phyloP scores from a whole-genome alignment of 2,113 vertebrate genomes.

The Tonatia bakeri region DNA sequence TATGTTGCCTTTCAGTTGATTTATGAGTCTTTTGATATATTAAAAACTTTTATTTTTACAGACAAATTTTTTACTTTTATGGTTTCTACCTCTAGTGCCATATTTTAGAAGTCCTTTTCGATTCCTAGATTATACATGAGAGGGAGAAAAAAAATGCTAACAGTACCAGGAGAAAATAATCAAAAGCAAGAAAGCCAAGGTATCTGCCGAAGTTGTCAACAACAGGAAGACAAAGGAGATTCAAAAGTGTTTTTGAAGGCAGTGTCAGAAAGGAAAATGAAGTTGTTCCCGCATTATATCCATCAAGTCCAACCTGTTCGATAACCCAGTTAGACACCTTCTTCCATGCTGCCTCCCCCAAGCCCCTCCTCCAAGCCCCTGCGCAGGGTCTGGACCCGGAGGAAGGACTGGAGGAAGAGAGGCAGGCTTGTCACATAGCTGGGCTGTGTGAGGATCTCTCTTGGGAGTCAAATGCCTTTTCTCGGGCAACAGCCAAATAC shows the following conservation, averaged over 20 bases:
- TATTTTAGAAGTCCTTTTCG: neutral
- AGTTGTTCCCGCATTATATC: neutral
- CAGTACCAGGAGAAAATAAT: neutral
- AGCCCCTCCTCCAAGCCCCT: neutral
- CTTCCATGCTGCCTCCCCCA: neutral
- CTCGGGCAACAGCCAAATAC: neutral
- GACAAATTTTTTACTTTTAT: neutral
- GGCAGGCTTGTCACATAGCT: neutral
- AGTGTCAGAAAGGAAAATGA: neutral
- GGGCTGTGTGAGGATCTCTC: neutral
- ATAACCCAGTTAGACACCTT: neutral
- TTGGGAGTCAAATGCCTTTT: neutral
- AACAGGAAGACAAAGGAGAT: neutral
- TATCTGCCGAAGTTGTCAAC: neutral
- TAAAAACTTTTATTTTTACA: conserved; percentile 3
- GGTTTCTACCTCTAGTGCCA: neutral
- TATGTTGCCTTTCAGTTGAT: neutral
- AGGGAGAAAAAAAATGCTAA: neutral
- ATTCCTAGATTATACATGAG: neutral
- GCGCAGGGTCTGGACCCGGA: neutral
- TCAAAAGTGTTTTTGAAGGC: neutral
- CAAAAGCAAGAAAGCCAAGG: neutral
- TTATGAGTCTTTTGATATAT: neutral
- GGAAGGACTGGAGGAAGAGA: neutral
- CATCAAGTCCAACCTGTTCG: neutral